Conservation (phyloP, 2,797 vertebrate species). For the Kryptopterus vitreolus region DNA sequence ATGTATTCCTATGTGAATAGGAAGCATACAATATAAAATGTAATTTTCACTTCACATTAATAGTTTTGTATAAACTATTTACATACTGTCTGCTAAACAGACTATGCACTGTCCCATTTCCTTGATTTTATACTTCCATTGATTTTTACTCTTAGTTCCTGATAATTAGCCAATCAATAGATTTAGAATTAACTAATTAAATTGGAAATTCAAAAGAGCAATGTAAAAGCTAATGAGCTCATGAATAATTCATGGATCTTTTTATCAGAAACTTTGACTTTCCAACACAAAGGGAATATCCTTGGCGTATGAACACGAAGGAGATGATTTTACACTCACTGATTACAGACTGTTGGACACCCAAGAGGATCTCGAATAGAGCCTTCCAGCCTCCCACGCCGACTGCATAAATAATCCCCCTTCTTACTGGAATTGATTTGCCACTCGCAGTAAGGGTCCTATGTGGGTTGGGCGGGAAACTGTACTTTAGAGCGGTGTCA, state of each 20-base stretch:
- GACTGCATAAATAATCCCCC: constrained; percentile 87
- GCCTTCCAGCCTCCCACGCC: constrained; percentile 80
- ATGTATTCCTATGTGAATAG: background rate
- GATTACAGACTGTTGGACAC: constrained; percentile 87
- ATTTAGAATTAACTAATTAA: background rate
- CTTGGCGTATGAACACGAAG: background rate
- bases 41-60: too few species aligned
- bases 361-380: constrained; percentile 79
- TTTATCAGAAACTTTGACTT: background rate
- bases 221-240: background rate
- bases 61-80: background rate
- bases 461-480: constrained; percentile 11
- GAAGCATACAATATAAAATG: background rate
- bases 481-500: background rate
- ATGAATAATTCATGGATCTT: background rate
- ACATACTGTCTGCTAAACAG: background rate
- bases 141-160: background rate
- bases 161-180: background rate
- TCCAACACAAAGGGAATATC: background rate
- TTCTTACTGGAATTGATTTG: constrained; percentile 88
- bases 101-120: background rate
- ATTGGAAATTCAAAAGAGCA: too few species aligned
- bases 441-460: constrained; percentile 92
- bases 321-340: constrained; percentile 72
- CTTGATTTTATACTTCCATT: too few species aligned